Evolutionary conservation across 2,797 vertebrate genomes (phyloP).

Genomic region (Coccyzus lansbergi): DNA sequence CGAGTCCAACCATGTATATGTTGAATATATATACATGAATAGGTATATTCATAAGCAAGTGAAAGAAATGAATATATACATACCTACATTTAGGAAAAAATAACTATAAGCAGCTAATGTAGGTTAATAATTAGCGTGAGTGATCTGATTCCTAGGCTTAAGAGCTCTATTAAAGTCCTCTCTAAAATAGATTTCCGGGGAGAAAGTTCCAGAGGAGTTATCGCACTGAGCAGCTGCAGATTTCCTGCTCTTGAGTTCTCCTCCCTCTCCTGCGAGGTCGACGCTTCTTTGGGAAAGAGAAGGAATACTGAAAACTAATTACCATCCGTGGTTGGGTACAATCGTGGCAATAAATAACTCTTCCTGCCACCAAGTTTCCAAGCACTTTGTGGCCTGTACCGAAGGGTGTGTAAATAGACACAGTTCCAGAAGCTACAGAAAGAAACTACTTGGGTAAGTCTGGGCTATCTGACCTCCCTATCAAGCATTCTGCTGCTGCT

Average conservation of each 20-base stretch:
- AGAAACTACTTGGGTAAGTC: neutral
- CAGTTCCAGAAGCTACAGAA: neutral
- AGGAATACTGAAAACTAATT: neutral
- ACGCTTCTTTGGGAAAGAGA: neutral
- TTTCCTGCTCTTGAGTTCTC: neutral
- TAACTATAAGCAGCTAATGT: neutral
- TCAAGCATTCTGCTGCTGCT: constrained; percentile 5
- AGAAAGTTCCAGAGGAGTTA: neutral
- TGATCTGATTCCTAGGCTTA: neutral
- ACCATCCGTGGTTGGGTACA: neutral
- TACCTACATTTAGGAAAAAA: neutral
- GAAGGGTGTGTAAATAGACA: neutral
- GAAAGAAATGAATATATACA: neutral
- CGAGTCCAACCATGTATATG: too few species aligned
- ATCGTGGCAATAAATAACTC: neutral
- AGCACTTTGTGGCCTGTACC: neutral
- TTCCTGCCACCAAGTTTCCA: neutral
- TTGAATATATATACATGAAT: too few species aligned
- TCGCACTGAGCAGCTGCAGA: neutral
- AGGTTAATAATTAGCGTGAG: neutral
- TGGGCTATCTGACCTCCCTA: neutral
- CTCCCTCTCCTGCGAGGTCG: neutral
- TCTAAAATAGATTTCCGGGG: neutral
- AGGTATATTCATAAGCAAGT: neutral
- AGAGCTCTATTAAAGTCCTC: neutral